Percentiles rank a stretch among this genome's conserved stretches.
These are phyloP conservation scores for Motacilla alba DNA, from an alignment of 2,113 vertebrate genomes.

Conservation along the genomic window DNA sequence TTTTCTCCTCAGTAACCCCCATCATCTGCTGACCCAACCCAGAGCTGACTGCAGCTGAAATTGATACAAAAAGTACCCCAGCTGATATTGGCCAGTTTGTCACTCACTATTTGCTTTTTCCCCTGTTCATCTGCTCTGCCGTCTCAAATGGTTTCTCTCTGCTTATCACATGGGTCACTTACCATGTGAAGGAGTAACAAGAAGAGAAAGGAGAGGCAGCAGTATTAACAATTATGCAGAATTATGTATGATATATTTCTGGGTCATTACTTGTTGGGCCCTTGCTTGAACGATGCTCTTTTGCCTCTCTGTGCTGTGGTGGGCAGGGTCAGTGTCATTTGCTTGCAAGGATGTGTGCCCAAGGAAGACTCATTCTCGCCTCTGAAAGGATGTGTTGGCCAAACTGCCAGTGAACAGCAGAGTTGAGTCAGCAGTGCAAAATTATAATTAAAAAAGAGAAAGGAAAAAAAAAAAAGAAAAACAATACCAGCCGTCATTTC, in stretches of 20 bases:
- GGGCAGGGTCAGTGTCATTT: neutral
- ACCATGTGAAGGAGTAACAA: neutral
- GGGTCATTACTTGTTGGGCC: neutral
- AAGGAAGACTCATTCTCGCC: neutral
- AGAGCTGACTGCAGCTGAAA: neutral
- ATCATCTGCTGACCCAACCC: neutral
- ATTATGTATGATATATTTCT: neutral
- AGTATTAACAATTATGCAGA: neutral
- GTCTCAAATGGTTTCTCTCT: neutral
- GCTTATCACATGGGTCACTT: neutral
- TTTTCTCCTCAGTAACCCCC: neutral
- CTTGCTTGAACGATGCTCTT: neutral
- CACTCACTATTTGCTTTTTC: neutral
- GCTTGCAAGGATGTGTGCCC: accelerated
- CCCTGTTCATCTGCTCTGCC: neutral
- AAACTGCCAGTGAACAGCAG: neutral
- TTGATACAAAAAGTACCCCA: neutral
- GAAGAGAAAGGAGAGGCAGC: neutral
- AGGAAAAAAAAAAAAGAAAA: neutral
- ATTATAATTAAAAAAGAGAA: neutral
- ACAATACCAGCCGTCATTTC: neutral
- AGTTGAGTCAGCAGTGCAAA: conserved; percentile 2
- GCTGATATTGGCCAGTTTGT: neutral
- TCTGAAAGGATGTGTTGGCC: neutral
- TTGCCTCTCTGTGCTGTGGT: neutral